Base-by-base conservation (phyloP, 2,113 vertebrate genomes). In the Pteruthius melanotis region DNA sequence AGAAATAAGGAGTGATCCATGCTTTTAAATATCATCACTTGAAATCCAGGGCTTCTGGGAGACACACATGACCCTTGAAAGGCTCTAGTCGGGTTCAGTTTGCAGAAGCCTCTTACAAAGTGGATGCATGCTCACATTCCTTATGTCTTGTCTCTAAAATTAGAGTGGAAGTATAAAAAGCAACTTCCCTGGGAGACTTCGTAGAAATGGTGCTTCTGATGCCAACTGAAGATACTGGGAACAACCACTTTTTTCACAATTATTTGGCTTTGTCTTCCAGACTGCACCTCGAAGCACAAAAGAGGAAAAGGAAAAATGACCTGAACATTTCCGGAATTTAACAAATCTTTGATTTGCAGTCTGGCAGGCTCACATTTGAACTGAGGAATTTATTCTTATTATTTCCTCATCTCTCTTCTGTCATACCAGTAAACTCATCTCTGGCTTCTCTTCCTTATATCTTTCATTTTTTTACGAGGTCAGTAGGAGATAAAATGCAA, bases 181-280 rank as follows among this genome's bases (percentile, higher is more conserved):
- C 35, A 76, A 8, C 50, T 87, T 94, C 77, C 27, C 91, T 80
- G 61, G 44, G 61, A 94, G 49, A 71, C 47, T 94, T 94, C 84
- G 89, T 91, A 89, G 95, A 93, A 91, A 81, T 93, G 80, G 12
- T 86, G n/a, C 59, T 93, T 94, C 71, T 2, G 2, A 24, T 63
- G 82, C 94, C 86, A 93, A 6, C 30, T 26, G 20, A 94, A 93
- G 63, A 83, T 90, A 91, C 84, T 87, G 83, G 65, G 90, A 97
- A 87, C 52, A 76, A 44, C 26, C 28, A 66, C 26, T 89, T 86
- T 87, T 33, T 28, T 87, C 49, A 69, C 45, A 83, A 52, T 60
- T 7, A 44, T 74, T 94, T 94, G 90, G 27, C 60, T 2, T 4
- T 53, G 40, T 44, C 31, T 90, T 30, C 23, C 21, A 71, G 64